Evolutionary conservation across 1,140 invertebrate genomes (phyloP), one percentile per base, ranked within the genome.

Genomic region (Drosophila ficusphila): DNA sequence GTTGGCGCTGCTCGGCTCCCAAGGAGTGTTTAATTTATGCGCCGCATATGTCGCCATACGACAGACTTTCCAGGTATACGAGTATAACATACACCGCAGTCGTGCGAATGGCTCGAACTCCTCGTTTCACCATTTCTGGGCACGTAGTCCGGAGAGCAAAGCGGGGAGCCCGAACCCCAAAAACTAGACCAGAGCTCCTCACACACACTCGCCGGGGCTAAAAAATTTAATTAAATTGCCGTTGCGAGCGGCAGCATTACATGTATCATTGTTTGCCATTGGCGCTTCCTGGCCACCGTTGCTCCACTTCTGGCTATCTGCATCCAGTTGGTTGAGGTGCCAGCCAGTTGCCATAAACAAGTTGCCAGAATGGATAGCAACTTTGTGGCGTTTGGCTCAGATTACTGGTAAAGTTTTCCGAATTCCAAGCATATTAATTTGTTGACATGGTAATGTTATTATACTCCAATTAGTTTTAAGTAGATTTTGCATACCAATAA

Each of bases 221-320:
- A 86, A 79, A 44, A 81, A 77, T 88, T 86, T 88, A 86, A 86
- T 86, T 86, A 86, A 86, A 86, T 81, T 77, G 68, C 76, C 62
- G 68, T 49, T 73, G 67, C 38, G 72, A 86, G 36, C 27, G 44
- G 21, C 44, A 42, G 27, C 65, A 79, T 71, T 81, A 57, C 68
- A 60, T 68, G 64, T 69, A 62, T 68, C 62, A 69, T 79, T 76
- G 51, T 77, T 77, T 70, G 77, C 53, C 68, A 67, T 62, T 51
- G 73, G 49, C 16, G 61, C 42, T 38, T 27, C 38, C 56, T 34
- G 41, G 16, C 25, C 27, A 48, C 9, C 8, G 5, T 14, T 31
- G 6, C 27, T 27, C 16, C 12, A 9, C n/a, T 23, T n/a, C n/a
- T 16, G 41, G 48, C 48, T 9, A 44, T 29, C 38, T 47, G 38